A percentile compares a stretch with the other conserved stretches of the same genome.
These are phyloP conservation scores for Eublepharis macularius DNA, from an alignment of 2,113 vertebrate genomes.

Conservation along the genomic window DNA sequence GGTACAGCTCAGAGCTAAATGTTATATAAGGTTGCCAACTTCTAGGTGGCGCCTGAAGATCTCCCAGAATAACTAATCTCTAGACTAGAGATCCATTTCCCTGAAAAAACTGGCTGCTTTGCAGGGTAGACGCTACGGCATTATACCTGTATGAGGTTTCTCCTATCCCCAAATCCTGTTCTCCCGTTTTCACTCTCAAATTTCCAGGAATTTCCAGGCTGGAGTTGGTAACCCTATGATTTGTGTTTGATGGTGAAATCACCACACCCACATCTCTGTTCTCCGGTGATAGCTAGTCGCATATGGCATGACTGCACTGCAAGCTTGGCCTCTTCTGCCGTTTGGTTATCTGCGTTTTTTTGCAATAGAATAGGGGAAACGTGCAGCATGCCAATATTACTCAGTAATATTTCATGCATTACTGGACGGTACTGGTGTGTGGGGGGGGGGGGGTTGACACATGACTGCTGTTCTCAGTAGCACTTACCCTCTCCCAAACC, in stretches of 20 bases:
- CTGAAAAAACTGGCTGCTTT: no score
- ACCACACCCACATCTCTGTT: neutral
- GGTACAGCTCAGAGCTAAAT: no score
- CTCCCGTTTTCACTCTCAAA: no score
- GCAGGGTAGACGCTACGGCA: no score
- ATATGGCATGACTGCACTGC: neutral
- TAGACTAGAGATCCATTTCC: no score
- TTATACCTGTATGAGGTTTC: no score
- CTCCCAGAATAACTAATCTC: no score
- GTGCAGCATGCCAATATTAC: neutral
- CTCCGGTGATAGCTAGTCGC: neutral
- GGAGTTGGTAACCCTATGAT: neutral
- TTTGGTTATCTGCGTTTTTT: neutral
- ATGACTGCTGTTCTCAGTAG: neutral
- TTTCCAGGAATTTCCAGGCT: no score
- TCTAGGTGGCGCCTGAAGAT: no score
- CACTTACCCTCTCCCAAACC: neutral
- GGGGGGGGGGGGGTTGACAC: no score
- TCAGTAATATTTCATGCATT: neutral
- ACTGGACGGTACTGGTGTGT: neutral
- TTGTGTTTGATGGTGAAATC: neutral
- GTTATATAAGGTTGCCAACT: no score
- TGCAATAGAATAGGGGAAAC: neutral
- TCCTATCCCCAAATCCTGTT: no score
- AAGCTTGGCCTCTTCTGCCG: neutral